Percentiles rank a stretch among this genome's conserved stretches.
phyloP scores from a whole-genome alignment of 37 sponge, comb jelly and placozoan species.

The Cliona cf. orientalis region DNA sequence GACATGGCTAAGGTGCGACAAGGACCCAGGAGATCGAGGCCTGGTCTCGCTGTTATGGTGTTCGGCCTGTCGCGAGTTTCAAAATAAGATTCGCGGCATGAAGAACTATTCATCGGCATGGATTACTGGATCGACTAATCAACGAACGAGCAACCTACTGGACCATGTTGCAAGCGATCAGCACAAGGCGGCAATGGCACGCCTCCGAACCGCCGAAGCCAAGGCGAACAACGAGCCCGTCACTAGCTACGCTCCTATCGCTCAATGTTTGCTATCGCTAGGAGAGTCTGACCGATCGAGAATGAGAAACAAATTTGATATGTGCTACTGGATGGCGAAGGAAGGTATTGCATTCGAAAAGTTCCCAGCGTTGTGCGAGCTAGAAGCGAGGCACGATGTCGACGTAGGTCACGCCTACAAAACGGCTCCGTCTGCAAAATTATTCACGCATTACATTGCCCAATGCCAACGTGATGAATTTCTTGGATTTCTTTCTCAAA shows the following conservation, averaged over 20 bases:
- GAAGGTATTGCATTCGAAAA: slow-evolving; percentile 57
- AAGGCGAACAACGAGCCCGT: slow-evolving; percentile 26
- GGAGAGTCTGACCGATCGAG: slow-evolving; percentile 18
- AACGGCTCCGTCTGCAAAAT: slow-evolving; percentile 25
- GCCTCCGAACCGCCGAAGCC: slow-evolving; percentile 11
- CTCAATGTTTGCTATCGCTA: slow-evolving; percentile 21
- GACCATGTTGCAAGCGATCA: slow-evolving; percentile 48
- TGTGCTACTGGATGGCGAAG: slow-evolving; percentile 55
- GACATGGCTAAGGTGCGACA: slow-evolving; percentile 44
- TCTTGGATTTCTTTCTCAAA: neutral
- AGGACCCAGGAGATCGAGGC: slow-evolving; percentile 12
- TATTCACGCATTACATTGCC: slow-evolving; percentile 46
- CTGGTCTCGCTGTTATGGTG: slow-evolving; percentile 37
- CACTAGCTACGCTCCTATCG: slow-evolving; percentile 49
- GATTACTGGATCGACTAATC: slow-evolving; percentile 42
- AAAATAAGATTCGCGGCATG: slow-evolving; percentile 24
- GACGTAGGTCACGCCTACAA: slow-evolving; percentile 48
- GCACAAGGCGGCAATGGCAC: slow-evolving; percentile 39
- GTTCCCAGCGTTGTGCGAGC: slow-evolving; percentile 26
- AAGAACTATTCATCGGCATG: slow-evolving; percentile 52
- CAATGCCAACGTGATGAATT: slow-evolving; percentile 30
- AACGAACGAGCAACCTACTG: slow-evolving; percentile 49
- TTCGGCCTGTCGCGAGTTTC: slow-evolving; percentile 40
- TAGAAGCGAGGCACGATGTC: slow-evolving; percentile 50
- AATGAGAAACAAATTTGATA: slow-evolving; percentile 53